Percentiles rank a stretch among this genome's conserved stretches.
Conservation (phyloP, 2,888 invertebrate genomes). For the Plemyria rubiginata region DNA sequence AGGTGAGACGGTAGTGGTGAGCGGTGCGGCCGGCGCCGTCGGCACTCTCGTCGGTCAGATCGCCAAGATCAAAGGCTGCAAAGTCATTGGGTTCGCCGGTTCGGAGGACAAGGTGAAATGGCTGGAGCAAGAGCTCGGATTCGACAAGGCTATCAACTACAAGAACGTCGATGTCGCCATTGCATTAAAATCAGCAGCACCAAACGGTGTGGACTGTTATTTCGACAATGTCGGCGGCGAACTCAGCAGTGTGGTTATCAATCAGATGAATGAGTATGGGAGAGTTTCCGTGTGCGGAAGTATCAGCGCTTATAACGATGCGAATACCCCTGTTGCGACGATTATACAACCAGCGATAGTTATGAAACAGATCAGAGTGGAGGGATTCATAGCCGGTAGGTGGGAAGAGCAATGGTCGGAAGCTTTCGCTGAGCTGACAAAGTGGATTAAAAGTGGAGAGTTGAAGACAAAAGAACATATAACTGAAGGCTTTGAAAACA, state of each 20-base stretch:
- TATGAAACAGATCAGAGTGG: constrained; percentile 74
- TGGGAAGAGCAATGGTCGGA: constrained; percentile 85
- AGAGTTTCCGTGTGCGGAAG: constrained; percentile 82
- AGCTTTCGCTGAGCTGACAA: constrained; percentile 83
- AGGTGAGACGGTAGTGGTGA: constrained; percentile 89
- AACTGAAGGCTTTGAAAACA: constrained; percentile 89
- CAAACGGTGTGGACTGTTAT: constrained; percentile 89
- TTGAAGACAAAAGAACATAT: constrained; percentile 87
- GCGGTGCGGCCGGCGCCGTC: constrained; percentile 90
- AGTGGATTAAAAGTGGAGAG: constrained; percentile 88
- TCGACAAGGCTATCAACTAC: constrained; percentile 90
- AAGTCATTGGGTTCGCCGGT: constrained; percentile 63
- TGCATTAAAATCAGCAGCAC: constrained; percentile 86
- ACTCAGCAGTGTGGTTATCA: constrained; percentile 83
- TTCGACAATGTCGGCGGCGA: constrained; percentile 91
- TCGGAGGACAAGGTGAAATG: constrained; percentile 87
- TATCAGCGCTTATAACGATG: constrained; percentile 67
- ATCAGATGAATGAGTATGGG: constrained; percentile 86
- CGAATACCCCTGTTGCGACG: constrained; percentile 44
- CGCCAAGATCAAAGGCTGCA: constrained; percentile 88
- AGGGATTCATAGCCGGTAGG: constrained; percentile 84
- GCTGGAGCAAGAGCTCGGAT: constrained; percentile 87
- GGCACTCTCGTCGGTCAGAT: constrained; percentile 69
- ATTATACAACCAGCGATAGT: constrained; percentile 84
- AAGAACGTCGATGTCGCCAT: constrained; percentile 83